These are phyloP conservation scores for Erythrolamprus reginae DNA, from an alignment of 2,113 vertebrate genomes.

Conservation along the genomic window DNA sequence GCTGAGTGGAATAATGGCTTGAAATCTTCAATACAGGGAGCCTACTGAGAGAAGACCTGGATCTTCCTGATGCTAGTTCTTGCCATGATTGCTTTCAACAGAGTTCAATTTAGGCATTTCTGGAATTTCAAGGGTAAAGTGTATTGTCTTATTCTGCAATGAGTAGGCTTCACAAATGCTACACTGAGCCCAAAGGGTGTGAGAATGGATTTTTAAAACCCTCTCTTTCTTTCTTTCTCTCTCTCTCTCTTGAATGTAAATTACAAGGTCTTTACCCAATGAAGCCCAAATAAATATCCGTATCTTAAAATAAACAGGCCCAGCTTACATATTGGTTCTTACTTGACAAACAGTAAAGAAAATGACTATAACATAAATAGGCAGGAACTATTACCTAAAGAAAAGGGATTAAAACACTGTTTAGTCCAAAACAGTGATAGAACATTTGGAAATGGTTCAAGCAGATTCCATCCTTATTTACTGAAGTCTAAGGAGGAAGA, in stretches of 20 bases:
- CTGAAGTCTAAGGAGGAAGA: background rate
- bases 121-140: background rate
- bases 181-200: background rate
- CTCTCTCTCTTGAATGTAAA: background rate
- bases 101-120: background rate
- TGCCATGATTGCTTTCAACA: background rate
- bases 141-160: background rate
- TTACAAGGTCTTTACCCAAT: background rate
- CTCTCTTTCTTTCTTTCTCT: no score
- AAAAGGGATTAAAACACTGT: background rate
- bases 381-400: background rate
- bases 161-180: background rate
- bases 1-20: no score
- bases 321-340: background rate
- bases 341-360: background rate
- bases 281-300: background rate
- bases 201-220: background rate
- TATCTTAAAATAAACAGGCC: background rate
- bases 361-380: background rate
- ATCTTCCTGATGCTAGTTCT: background rate
- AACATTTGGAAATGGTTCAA: background rate
- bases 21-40: background rate
- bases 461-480: background rate
- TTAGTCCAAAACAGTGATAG: background rate
- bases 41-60: background rate